Conservation (phyloP, 1,140 invertebrate genomes). For the Limonius californicus region DNA sequence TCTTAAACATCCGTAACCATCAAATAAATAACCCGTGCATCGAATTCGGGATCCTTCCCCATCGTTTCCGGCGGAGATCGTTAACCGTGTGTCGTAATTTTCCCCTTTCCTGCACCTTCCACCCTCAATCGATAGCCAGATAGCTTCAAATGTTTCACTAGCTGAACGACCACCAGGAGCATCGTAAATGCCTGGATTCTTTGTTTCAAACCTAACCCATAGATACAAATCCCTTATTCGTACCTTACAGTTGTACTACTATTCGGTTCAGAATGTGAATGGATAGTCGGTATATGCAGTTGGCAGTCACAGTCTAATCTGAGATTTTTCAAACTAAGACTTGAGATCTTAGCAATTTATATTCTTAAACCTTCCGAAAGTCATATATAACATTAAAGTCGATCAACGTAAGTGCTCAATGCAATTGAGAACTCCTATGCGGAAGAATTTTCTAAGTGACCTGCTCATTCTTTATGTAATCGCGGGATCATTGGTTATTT, state of each 20-base stretch:
- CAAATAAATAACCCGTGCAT: constrained; percentile 12
- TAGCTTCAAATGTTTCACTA: constrained; percentile 34
- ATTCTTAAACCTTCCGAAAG: background rate
- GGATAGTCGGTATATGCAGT: background rate
- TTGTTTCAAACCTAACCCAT: constrained; percentile 32
- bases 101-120: constrained; percentile 14
- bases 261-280: constrained; percentile 8
- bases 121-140: constrained; percentile 30
- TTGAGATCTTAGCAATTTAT: constrained; percentile 3
- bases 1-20: constrained; percentile 13
- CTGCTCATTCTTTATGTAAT: no score
- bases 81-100: constrained; percentile 13
- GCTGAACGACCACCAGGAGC: constrained; percentile 31
- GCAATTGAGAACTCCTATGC: no score
- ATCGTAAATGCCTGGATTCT: constrained; percentile 34
- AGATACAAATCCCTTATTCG: constrained; percentile 36
- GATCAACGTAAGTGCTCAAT: background rate
- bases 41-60: constrained; percentile 14
- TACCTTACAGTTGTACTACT: constrained; percentile 14
- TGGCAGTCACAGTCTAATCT: background rate
- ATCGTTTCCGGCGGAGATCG: constrained; percentile 15
- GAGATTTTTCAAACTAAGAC: constrained; percentile 1
- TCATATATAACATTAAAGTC: constrained; percentile 1
- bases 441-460: no score
- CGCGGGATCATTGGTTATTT: no score